phyloP scores from a whole-genome alignment of 2,888 invertebrate genomes.

The Hemithea aestivaria region DNA sequence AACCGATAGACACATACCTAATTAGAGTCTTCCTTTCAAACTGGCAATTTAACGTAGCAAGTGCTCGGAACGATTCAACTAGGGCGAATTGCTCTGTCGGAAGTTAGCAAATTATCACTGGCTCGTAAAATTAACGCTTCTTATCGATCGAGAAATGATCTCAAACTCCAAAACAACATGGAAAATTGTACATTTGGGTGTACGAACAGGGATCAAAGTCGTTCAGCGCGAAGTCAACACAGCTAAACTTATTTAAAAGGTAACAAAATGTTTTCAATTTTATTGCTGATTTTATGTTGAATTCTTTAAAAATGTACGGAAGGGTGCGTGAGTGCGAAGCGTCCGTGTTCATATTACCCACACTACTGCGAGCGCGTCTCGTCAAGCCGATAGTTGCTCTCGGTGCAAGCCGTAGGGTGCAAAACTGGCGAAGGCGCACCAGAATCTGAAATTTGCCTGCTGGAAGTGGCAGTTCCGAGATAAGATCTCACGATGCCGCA shows the following conservation, averaged over 20 bases:
- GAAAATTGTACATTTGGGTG: conserved; percentile 53
- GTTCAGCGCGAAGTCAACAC: conserved; percentile 39
- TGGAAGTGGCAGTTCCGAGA: conserved; percentile 78
- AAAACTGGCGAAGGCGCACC: conserved; percentile 44
- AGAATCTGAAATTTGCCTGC: conserved; percentile 76
- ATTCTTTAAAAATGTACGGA: conserved; percentile 70
- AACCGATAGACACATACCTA: conserved; percentile 36
- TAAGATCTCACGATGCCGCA: conserved; percentile 79
- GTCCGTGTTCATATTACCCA: conserved; percentile 56
- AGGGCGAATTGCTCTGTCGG: conserved; percentile 73
- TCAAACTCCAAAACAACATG: conserved; percentile 41
- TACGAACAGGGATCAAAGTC: conserved; percentile 55
- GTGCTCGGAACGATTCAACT: conserved; percentile 71
- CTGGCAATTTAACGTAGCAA: conserved; percentile 68
- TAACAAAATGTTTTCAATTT: conserved; percentile 79
- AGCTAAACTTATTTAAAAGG: conserved; percentile 75
- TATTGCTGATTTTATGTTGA: conserved; percentile 78
- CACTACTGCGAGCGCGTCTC: conserved; percentile 38
- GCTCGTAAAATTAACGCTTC: conserved; percentile 79
- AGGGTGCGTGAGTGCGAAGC: conserved; percentile 55
- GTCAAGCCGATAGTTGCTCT: conserved; percentile 48
- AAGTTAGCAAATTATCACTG: conserved; percentile 79
- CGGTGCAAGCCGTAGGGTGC: conserved; percentile 50
- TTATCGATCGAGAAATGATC: conserved; percentile 76
- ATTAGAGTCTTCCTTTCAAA: conserved; percentile 53